Conservation (phyloP, 2,888 invertebrate genomes). For the Exephanes ischioxanthus region DNA sequence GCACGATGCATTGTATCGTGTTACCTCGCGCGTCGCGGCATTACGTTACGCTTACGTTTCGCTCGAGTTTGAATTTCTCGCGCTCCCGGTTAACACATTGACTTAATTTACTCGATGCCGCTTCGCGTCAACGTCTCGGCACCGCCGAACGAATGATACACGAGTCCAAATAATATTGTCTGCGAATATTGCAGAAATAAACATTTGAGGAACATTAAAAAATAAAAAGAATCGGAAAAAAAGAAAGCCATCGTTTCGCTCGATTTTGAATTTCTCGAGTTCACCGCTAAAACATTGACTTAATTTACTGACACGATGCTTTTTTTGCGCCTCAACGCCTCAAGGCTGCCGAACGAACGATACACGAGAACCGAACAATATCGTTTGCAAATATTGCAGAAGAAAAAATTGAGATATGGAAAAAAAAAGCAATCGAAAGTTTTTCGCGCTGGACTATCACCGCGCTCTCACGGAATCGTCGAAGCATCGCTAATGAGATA, state of each 20-base stretch:
- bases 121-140: not conserved
- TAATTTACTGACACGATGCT: not conserved
- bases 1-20: not conserved
- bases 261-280: conserved; percentile 10
- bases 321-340: not conserved
- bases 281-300: not conserved
- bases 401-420: not conserved
- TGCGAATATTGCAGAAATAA: conserved; percentile 5
- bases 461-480: conserved; percentile 35
- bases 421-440: not conserved
- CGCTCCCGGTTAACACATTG: not conserved
- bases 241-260: conserved; percentile 30
- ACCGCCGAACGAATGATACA: not conserved
- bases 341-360: not conserved
- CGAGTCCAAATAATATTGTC: not conserved
- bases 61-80: conserved; percentile 31
- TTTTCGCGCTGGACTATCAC: not conserved
- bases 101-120: conserved; percentile 2
- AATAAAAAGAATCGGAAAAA: not conserved
- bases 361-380: not conserved
- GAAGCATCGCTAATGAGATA: conserved; percentile 34
- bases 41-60: conserved; percentile 54
- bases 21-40: conserved; percentile 10
- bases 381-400: not conserved
- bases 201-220: not conserved